Evolutionary conservation across 1,140 invertebrate species (phyloP).

Genomic region (Pristionchus pacificus): DNA sequence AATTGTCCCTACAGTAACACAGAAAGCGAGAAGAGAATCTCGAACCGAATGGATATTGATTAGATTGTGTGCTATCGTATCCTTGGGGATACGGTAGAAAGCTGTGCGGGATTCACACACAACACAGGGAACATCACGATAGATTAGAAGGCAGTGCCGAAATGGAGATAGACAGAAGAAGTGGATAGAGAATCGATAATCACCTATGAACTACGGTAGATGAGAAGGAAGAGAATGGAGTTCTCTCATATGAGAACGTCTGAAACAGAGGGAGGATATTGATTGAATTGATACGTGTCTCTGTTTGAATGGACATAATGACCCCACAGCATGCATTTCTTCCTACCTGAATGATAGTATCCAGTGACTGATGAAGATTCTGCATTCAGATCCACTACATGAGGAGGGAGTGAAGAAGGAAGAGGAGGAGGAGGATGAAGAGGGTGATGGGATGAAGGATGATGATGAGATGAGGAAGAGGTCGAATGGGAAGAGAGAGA

Average conservation of each 20-base stretch:
- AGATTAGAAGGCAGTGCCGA: constrained; percentile 15
- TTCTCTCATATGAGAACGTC: constrained; percentile 20
- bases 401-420: constrained; percentile 9
- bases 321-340: too few relatives aligned
- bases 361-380: constrained; percentile 92
- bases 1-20: too few relatives aligned
- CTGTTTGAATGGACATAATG: too few relatives aligned
- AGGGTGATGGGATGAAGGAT: constrained; percentile 15
- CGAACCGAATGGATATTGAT: too few relatives aligned
- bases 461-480: constrained; percentile 9
- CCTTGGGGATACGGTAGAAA: too few relatives aligned
- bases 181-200: constrained; percentile 2
- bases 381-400: constrained; percentile 81
- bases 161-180: background rate
- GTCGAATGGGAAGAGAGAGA: constrained; percentile 60
- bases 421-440: constrained; percentile 4
- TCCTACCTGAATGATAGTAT: constrained; percentile 28
- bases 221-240: constrained; percentile 10
- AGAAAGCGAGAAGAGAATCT: too few relatives aligned
- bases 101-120: too few relatives aligned
- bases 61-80: too few relatives aligned
- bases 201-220: too few relatives aligned
- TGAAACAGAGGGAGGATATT: too few relatives aligned
- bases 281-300: too few relatives aligned
- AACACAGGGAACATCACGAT: too few relatives aligned